Evolutionary conservation across 2,113 vertebrate species (phyloP), one percentile per base, ranked within the genome.

Genomic region (Stegastes partitus): DNA sequence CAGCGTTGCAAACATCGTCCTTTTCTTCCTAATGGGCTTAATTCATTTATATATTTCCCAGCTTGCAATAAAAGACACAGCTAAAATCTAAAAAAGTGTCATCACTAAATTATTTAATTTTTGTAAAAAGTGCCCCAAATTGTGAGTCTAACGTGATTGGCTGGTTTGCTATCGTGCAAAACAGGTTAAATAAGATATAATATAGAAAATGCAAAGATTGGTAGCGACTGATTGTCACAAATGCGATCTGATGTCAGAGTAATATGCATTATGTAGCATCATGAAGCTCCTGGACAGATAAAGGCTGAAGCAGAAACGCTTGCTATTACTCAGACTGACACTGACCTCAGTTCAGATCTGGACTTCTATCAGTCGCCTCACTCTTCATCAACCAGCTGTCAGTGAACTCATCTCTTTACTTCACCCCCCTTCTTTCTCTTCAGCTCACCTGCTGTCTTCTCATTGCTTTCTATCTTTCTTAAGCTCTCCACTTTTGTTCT

Each of bases 341-440:
- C 51, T 15, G 51, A 15, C 51, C 34, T 68, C 31, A 59, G 47
- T 61, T 68, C 55, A 61, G 47, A 28, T 65, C 62, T 51, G 45
- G n/a, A 57, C 42, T 65, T 21, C 44, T 37, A 19, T 65, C 28
- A 50, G 18, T 73, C 0, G 47, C 12, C 34, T 25, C 63, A 54
- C 57, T 64, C 75, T 63, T 67, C 83, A 77, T 56, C 59, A n/a
- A n/a, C n/a, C n/a, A n/a, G n/a, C n/a, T n/a, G n/a, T n/a, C n/a
- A 45, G 4, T 57, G 44, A 79, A 70, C 85, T 28, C 69, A 53
- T 49, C 62, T 59, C 45, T 64, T 22, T n/a, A 45, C 28, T 59
- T 74, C 54, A 23, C 19, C 39, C 55, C 10, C 10, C 2, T 28
- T 66, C 63, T 57, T 54, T 51, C 28, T 15, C 39, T 37, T 37